A percentile compares a stretch with the other conserved stretches of the same genome.
These are phyloP conservation scores for Cryptoprocta ferox DNA, from an alignment of 2,797 vertebrate species.

Conservation along the genomic window DNA sequence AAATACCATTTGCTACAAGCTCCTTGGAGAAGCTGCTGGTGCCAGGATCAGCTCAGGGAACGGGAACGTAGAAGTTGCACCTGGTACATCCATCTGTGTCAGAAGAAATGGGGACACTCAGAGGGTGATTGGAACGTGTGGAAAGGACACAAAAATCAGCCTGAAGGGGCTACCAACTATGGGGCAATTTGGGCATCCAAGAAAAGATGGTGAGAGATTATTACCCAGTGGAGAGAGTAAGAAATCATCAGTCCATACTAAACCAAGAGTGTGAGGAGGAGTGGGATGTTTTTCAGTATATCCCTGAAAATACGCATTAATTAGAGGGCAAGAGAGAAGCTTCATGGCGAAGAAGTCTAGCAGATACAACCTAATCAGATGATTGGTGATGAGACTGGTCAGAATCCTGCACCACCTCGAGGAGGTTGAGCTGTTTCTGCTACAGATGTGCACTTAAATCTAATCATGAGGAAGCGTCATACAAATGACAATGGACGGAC, in stretches of 20 bases:
- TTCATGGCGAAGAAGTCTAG: background rate
- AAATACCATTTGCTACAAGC: background rate
- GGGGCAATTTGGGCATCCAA: background rate
- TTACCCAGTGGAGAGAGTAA: background rate
- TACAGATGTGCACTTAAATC: background rate
- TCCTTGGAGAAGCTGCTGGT: background rate
- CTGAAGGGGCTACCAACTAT: background rate
- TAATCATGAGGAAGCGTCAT: fast-evolving
- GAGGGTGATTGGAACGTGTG: background rate
- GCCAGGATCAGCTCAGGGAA: background rate
- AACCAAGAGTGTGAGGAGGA: too few relatives aligned
- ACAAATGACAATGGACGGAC: background rate
- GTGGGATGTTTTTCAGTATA: background rate
- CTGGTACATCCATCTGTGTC: background rate
- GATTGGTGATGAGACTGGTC: background rate
- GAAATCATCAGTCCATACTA: background rate
- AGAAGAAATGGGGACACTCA: background rate
- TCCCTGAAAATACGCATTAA: background rate
- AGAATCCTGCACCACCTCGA: fast-evolving
- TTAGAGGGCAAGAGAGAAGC: background rate
- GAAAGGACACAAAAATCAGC: background rate
- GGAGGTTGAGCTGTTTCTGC: background rate
- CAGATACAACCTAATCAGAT: too few relatives aligned
- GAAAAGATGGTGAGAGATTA: background rate
- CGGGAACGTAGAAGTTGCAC: fast-evolving